phyloP scores from a whole-genome alignment of 2,888 invertebrate genomes.

The Drosophila cognata region DNA sequence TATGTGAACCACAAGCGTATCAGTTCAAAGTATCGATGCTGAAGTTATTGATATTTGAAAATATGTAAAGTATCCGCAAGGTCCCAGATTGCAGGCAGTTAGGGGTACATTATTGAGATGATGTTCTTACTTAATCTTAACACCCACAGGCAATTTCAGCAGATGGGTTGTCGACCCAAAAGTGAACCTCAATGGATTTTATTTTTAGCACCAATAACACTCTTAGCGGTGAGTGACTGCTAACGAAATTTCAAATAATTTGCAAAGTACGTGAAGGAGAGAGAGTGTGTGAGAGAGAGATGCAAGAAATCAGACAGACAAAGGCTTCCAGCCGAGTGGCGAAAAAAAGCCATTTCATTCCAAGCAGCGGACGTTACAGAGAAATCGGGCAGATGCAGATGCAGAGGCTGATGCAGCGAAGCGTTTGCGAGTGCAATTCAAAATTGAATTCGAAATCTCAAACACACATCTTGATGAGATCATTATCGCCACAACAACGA shows the following conservation, averaged over 20 bases:
- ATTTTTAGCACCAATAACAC: background rate
- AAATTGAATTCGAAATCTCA: constrained; percentile 78
- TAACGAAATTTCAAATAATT: constrained; percentile 29
- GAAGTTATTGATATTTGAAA: background rate
- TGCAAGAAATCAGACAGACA: constrained; percentile 44
- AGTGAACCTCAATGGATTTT: constrained; percentile 3
- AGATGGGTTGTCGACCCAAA: background rate
- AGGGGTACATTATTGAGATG: background rate
- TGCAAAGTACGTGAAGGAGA: constrained; percentile 1
- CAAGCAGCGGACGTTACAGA: background rate
- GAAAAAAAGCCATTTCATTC: constrained; percentile 53
- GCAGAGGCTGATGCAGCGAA: background rate
- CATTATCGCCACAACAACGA: constrained; percentile 84
- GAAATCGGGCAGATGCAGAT: constrained; percentile 8
- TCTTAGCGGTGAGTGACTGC: background rate
- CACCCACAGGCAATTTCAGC: background rate
- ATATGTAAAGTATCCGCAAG: background rate
- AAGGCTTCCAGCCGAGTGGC: constrained; percentile 45
- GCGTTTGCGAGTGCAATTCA: constrained; percentile 58
- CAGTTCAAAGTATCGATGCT: background rate
- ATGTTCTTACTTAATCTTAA: constrained; percentile 4
- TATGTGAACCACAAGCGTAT: background rate
- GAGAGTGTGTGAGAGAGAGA: background rate
- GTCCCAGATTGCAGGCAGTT: background rate
- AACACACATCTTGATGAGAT: constrained; percentile 81